Evolutionary conservation across 2,888 invertebrate species (phyloP).

Genomic region (Athripsodes cinereus): DNA sequence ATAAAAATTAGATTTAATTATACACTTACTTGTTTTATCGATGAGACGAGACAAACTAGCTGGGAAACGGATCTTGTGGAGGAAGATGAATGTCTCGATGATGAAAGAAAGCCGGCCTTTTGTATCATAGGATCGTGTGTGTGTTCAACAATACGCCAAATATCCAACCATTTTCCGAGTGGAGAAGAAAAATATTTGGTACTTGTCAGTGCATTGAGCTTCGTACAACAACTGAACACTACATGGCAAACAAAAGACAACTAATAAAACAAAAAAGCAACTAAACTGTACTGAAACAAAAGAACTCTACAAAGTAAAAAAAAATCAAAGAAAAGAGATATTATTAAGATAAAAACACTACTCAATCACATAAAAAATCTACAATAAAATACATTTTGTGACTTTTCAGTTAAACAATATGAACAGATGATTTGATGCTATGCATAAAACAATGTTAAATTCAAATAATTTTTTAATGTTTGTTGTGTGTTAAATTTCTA

Average conservation of each 20-base stretch:
- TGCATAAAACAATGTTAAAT: no score
- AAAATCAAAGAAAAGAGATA: no score
- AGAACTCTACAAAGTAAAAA: no score
- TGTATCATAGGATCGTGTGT: conserved; percentile 6
- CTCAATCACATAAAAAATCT: no score
- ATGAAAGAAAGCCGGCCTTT: conserved; percentile 26
- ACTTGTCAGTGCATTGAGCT: conserved; percentile 22
- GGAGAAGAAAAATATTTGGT: conserved; percentile 20
- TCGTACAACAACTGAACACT: conserved; percentile 6
- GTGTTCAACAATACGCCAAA: neutral
- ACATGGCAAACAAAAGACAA: conserved; percentile 6
- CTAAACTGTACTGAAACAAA: neutral
- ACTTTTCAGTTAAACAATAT: no score
- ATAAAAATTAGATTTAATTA: no score
- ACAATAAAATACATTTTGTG: no score
- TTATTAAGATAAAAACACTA: no score
- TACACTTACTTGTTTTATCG: conserved; percentile 16
- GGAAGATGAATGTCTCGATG: conserved; percentile 27
- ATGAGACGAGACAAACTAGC: conserved; percentile 23
- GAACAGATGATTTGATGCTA: no score
- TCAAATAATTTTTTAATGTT: no score
- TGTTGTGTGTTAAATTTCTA: no score
- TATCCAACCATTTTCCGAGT: conserved; percentile 2
- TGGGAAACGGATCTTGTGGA: conserved; percentile 25
- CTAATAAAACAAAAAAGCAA: neutral